Base-by-base conservation (phyloP, 2,888 invertebrate genomes). In the Protophormia terraenovae region DNA sequence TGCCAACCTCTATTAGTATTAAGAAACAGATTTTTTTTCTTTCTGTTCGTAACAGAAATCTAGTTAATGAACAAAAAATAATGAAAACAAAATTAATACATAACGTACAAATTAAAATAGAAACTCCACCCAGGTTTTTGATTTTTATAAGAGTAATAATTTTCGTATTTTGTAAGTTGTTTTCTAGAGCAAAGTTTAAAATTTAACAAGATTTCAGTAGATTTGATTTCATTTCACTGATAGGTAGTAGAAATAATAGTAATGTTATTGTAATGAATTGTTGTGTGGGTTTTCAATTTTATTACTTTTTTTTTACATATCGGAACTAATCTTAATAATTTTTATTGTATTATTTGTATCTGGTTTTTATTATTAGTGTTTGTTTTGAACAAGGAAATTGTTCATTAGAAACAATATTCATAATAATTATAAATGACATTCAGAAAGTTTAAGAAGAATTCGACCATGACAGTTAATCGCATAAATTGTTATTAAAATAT, bases 231-330 rank as follows among this genome's bases (percentile, higher is more conserved):
- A 47, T 64, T 69, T 35, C 7, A 19, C 6, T 53, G 38, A 38
- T 38, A 16, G 14, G 2, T n/a, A n/a, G 6, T n/a, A 41, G n/a
- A 45, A 58, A 32, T 62, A 14, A 60, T 45, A 41, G 55, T 16
- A 45, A 45, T 55, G 10, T 53, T 38, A 45, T 77, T 41, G 32
- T 67, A 55, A 35, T 2, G 22, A 32, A 35, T 53, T 55, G 8
- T 29, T 24, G 67, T 79, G 79, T 79, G 71, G 62, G 62, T 14
- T 79, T n/a, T n/a, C n/a, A n/a, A n/a, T n/a, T n/a, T n/a, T n/a
- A n/a, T n/a, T n/a, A n/a, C n/a, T n/a, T n/a, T n/a, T 53, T 19
- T 53, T 24, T 53, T 64, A 35, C 53, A 72, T 22, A 55, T 55
- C 79, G 72, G 45, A 80, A 80, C 64, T 66, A 80, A 80, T 64